A percentile compares a stretch with the other conserved stretches of the same genome.
phyloP scores from a whole-genome alignment of 2,113 vertebrate species.

The Hemibagrus wyckioides region DNA sequence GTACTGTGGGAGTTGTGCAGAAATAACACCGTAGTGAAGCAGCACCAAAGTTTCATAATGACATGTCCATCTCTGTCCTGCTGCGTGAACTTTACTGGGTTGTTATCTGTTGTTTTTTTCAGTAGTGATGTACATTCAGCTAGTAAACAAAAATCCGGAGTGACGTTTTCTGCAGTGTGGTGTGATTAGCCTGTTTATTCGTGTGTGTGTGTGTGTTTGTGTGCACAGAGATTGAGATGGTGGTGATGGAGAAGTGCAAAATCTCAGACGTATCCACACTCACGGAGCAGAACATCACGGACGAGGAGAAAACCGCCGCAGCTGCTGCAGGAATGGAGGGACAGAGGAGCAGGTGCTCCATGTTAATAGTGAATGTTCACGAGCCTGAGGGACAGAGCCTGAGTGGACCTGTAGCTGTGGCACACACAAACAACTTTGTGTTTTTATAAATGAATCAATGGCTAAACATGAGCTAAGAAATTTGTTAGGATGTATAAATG shows the following conservation, averaged over 20 bases:
- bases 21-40: not conserved
- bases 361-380: not conserved
- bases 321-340: slow-evolving; percentile 76
- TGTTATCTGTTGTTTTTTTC: not conserved
- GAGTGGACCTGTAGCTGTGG: not conserved
- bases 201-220: slow-evolving; percentile 3
- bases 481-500: not conserved
- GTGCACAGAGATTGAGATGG: slow-evolving; percentile 94
- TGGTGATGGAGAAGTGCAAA: slow-evolving; percentile 95
- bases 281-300: slow-evolving; percentile 93
- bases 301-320: slow-evolving; percentile 93
- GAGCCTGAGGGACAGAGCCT: not conserved
- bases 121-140: not conserved
- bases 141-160: not conserved
- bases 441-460: not conserved
- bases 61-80: not conserved
- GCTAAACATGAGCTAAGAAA: not conserved
- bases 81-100: not conserved
- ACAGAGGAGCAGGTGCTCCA: slow-evolving; percentile 82
- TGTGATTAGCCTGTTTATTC: not conserved
- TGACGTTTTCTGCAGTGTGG: not conserved
- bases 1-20: not conserved
- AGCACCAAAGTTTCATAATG: not conserved
- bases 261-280: slow-evolving; percentile 74
- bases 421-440: not conserved